Conservation (phyloP, 2,888 invertebrate genomes). For the Macrophya alboannulata region DNA sequence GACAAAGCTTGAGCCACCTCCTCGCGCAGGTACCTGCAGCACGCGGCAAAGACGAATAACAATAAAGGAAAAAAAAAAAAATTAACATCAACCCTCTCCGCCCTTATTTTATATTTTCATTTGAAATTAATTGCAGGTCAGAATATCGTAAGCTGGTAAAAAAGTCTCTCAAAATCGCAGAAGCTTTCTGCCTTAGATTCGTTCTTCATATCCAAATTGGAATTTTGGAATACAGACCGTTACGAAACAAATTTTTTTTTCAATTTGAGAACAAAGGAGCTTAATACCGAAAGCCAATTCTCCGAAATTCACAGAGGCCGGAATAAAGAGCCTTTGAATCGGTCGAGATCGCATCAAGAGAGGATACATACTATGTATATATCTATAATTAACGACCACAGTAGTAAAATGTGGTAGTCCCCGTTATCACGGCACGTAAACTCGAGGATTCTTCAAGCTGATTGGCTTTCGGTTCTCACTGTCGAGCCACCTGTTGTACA, state of each 20-base stretch:
- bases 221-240: not conserved
- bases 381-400: not conserved
- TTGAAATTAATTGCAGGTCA: too few species aligned
- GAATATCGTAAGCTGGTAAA: not conserved
- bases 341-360: not conserved
- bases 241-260: not conserved
- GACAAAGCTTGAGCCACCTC: conserved; percentile 68
- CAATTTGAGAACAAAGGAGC: not conserved
- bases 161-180: not conserved
- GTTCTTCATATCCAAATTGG: too few species aligned
- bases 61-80: not conserved
- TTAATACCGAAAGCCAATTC: not conserved
- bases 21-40: conserved; percentile 73
- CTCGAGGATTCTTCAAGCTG: conserved; percentile 34
- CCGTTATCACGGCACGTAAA: conserved; percentile 32
- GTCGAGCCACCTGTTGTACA: conserved; percentile 47
- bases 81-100: not conserved
- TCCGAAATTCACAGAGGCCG: not conserved
- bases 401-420: conserved; percentile 5
- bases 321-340: not conserved
- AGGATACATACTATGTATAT: not conserved
- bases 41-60: conserved; percentile 38
- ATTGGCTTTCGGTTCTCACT: conserved; percentile 15
- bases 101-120: not conserved
- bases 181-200: not conserved